These are phyloP conservation scores for Drosophila prostipennis DNA, from an alignment of 2,888 invertebrate genomes.

Conservation along the genomic window DNA sequence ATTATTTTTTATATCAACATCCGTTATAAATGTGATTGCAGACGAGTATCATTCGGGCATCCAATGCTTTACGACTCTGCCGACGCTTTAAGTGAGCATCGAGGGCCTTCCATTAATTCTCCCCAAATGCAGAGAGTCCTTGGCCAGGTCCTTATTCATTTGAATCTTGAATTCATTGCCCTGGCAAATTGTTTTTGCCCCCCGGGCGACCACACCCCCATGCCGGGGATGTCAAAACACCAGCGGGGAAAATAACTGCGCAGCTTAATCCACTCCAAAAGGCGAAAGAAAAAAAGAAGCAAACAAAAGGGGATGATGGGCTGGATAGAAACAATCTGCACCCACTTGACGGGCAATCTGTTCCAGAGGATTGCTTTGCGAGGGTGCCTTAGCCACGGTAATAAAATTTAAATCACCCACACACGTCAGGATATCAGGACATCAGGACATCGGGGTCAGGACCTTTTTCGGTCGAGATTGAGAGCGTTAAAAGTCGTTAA, in stretches of 20 bases:
- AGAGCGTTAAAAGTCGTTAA: slow-evolving; percentile 62
- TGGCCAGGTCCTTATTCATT: slow-evolving; percentile 17
- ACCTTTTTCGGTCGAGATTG: slow-evolving; percentile 22
- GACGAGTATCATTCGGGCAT: not conserved
- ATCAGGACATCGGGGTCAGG: slow-evolving; percentile 15
- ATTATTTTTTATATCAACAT: not conserved
- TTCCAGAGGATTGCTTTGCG: slow-evolving; percentile 11
- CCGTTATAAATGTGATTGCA: not conserved
- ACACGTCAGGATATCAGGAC: slow-evolving; percentile 30
- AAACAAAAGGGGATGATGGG: slow-evolving; percentile 3
- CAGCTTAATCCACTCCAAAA: slow-evolving; percentile 65
- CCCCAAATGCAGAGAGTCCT: not conserved
- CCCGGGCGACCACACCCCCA: slow-evolving; percentile 29
- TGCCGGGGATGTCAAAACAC: slow-evolving; percentile 55
- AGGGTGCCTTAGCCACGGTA: slow-evolving; percentile 51
- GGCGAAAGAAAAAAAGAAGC: too few species aligned
- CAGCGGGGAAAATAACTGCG: slow-evolving; percentile 59
- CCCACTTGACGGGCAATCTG: slow-evolving; percentile 69
- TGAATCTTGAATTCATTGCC: slow-evolving; percentile 53
- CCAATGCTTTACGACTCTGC: not conserved
- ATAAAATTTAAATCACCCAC: slow-evolving; percentile 82
- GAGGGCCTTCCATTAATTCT: not conserved
- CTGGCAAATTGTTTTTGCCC: slow-evolving; percentile 48
- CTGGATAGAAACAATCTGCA: slow-evolving; percentile 63
- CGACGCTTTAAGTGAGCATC: slow-evolving; percentile 20